Evolutionary conservation across 2,797 vertebrate genomes (phyloP), one percentile per base, ranked within the genome.

Genomic region (Dipus sagitta): DNA sequence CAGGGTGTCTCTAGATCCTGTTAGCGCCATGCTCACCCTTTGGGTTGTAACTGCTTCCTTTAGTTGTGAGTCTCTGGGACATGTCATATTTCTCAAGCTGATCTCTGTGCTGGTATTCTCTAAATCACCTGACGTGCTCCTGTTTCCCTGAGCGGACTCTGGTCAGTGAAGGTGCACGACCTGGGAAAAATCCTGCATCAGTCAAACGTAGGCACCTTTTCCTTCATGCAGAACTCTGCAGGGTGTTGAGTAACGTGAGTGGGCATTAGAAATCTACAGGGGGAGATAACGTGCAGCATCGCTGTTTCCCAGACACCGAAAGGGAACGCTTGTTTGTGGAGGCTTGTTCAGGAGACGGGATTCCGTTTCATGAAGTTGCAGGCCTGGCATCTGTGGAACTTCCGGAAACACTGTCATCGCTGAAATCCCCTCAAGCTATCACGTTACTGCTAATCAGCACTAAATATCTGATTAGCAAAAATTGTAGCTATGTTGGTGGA

Each of bases 401-500:
- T 86, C 30, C 67, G 86, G 68, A 93, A 92, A 88, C n/a, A n/a
- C 20, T 28, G 30, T 75, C 62, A 20, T 30, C 15, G 30, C 26
- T 62, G 58, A 94, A 86, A 81, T 92, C 60, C 42, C 94, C 80
- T 92, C 68, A 2, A 11, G 14, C 62, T 85, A 67, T 65, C 72
- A 20, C 4, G 15, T 83, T 52, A 72, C 14, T 13, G 70, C 72
- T 86, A 68, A 86, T 77, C 34, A 80, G 15, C 32, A 70, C 83
- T 86, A 88, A 76, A 70, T 58, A 87, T 75, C 65, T 91, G 86
- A 89, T 91, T 83, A 83, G 58, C 72, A 91, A 95, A 92, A 96
- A 70, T 9, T 78, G 14, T 52, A 68, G 32, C 52, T 87, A 23
- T 82, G 70, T 75, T 87, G 92, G 71, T 85, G 78, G 65, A 87